Evolutionary conservation across 1,140 invertebrate species (phyloP).

Genomic region (Trichogramma pretiosum): DNA sequence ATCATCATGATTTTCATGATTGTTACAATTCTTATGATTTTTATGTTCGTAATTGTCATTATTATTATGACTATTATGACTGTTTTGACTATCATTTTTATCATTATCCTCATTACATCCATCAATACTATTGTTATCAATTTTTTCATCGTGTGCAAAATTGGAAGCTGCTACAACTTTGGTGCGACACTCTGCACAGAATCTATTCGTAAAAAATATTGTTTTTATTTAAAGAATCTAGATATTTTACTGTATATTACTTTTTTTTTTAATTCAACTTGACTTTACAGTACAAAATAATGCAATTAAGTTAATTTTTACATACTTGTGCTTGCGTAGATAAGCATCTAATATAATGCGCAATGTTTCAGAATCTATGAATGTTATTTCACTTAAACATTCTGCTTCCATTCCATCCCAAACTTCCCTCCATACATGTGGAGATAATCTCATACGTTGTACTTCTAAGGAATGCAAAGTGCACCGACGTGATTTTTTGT

Average conservation of each 20-base stretch:
- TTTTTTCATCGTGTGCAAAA: too few species aligned
- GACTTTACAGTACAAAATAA: neutral
- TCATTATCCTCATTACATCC: too few species aligned
- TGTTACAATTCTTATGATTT: too few species aligned
- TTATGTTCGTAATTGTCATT: too few species aligned
- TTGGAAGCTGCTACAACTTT: slow-evolving; percentile 84
- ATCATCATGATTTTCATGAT: too few species aligned
- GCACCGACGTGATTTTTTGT: slow-evolving; percentile 79
- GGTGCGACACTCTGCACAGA: slow-evolving; percentile 84
- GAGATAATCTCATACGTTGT: slow-evolving; percentile 63
- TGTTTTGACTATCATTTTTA: too few species aligned
- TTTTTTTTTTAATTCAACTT: neutral
- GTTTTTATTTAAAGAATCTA: neutral
- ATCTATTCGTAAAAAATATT: slow-evolving; percentile 49
- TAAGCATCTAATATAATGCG: slow-evolving; percentile 80
- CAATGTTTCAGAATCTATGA: slow-evolving; percentile 73
- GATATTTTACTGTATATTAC: too few species aligned
- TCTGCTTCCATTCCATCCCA: slow-evolving; percentile 81
- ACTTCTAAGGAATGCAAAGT: slow-evolving; percentile 79
- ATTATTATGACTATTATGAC: too few species aligned
- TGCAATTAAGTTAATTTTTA: neutral
- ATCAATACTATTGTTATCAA: too few species aligned
- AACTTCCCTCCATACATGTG: slow-evolving; percentile 66
- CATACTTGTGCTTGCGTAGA: slow-evolving; percentile 73
- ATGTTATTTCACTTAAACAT: slow-evolving; percentile 75